Evolutionary conservation across 2,888 invertebrate genomes (phyloP), one percentile per base, ranked within the genome.

Genomic region (Hyalella azteca): DNA sequence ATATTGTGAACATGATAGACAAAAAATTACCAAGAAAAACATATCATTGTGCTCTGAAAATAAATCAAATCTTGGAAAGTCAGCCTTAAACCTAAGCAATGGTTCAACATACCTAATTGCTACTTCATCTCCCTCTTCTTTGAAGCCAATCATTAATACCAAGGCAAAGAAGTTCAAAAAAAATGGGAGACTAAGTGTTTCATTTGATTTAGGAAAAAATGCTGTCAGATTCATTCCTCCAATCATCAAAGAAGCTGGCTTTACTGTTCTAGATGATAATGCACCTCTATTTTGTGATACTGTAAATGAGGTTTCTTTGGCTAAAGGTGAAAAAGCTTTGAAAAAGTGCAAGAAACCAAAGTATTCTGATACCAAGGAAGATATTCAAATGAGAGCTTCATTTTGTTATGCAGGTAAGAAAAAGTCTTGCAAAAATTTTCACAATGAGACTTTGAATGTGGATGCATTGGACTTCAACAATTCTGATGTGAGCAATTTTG

Each of bases 211-310:
- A 15, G 9, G 36, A 1, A 50, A 77, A 48, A 77, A 36, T 48
- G 22, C 77, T n/a, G 59, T 75, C 3, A 75, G 75, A 45, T n/a
- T 45, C 19, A 75, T 75, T 11, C 75, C 75, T 3, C 7, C 75
- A 15, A 39, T 75, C 7, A 26, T 75, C 5, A 75, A 75, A 39
- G 29, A 45, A n/a, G 22, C 40, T 1, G 75, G 75, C 7, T 75
- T 75, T 75, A 75, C 29, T 26, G 75, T 75, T 75, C 4, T 45
- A 45, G 75, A 75, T 36, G 36, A 15, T 29, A 32, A 66, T 66
- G 19, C 66, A 15, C 66, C 66, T 19, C 36, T 66, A 5, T 66
- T 66, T 36, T 66, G 66, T 36, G 66, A 66, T 36, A 36, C n/a
- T 19, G 66, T 3, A n/a, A 49, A 32, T 36, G 79, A 75, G 73